Conservation (phyloP, 2,113 vertebrate species). For the Himantopus leucocephalus region DNA sequence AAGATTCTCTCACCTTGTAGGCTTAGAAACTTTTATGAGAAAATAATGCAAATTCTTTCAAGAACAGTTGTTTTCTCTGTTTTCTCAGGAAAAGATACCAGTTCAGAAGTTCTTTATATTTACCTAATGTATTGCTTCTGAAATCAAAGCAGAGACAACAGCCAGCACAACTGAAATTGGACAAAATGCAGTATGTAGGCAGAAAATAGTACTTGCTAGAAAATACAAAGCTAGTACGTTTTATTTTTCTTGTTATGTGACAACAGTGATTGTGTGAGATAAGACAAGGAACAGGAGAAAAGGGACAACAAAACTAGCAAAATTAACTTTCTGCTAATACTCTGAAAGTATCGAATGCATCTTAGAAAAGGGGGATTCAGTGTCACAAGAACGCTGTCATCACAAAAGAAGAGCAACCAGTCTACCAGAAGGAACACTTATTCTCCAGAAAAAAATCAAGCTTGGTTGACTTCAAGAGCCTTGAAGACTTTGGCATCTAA, state of each 20-base stretch:
- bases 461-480: conserved; percentile 38
- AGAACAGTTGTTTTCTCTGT: not conserved
- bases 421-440: conserved; percentile 44
- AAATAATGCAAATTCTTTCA: not conserved
- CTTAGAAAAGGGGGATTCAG: not conserved
- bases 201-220: not conserved
- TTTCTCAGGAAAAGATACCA: not conserved
- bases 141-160: not conserved
- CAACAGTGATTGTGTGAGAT: not conserved
- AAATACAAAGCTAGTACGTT: not conserved
- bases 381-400: conserved; percentile 27
- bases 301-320: not conserved
- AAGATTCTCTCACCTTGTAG: not conserved
- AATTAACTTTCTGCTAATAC: not conserved
- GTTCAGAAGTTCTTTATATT: not conserved
- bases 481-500: conserved; percentile 36
- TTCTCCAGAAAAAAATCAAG: conserved; percentile 40
- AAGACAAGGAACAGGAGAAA: not conserved
- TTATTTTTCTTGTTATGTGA: not conserved
- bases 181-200: not conserved
- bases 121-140: not conserved
- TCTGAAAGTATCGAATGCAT: not conserved
- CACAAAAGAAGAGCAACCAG: conserved; percentile 38
- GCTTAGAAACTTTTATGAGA: not conserved
- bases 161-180: not conserved